phyloP scores from a whole-genome alignment of 92 coral and sea anemone genomes.

The Parazoanthus darwini region DNA sequence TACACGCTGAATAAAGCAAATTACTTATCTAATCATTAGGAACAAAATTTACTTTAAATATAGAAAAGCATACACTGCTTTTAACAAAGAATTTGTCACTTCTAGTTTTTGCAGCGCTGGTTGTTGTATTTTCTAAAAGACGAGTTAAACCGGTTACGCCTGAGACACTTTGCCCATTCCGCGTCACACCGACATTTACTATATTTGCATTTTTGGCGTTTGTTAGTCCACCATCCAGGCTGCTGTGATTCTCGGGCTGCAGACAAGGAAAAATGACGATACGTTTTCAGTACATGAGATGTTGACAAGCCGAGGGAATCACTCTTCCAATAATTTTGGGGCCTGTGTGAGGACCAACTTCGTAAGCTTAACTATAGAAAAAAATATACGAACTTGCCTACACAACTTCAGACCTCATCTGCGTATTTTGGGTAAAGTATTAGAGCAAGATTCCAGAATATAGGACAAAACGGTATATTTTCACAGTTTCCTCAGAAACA shows the following conservation, averaged over 20 bases:
- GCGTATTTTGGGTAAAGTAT: too few species aligned
- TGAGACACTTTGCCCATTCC: background rate
- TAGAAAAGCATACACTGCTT: background rate
- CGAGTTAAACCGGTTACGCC: background rate
- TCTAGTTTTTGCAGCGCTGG: background rate
- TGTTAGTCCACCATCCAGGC: background rate
- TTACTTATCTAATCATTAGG: too few species aligned
- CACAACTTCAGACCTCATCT: too few species aligned
- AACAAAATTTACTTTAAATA: background rate
- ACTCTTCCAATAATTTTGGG: too few species aligned
- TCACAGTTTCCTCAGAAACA: too few species aligned
- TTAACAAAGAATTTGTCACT: background rate
- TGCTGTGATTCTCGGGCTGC: background rate
- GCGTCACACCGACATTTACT: background rate
- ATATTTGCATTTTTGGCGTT: background rate
- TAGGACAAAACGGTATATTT: too few species aligned
- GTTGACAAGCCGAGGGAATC: too few species aligned
- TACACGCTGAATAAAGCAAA: background rate
- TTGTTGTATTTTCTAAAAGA: background rate
- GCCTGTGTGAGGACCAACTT: too few species aligned
- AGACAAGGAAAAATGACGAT: background rate
- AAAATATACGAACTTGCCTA: too few species aligned
- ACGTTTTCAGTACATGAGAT: too few species aligned
- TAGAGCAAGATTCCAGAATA: too few species aligned
- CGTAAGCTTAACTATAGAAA: too few species aligned